Conservation (phyloP, 2,113 vertebrate genomes). For the Camelus dromedarius region DNA sequence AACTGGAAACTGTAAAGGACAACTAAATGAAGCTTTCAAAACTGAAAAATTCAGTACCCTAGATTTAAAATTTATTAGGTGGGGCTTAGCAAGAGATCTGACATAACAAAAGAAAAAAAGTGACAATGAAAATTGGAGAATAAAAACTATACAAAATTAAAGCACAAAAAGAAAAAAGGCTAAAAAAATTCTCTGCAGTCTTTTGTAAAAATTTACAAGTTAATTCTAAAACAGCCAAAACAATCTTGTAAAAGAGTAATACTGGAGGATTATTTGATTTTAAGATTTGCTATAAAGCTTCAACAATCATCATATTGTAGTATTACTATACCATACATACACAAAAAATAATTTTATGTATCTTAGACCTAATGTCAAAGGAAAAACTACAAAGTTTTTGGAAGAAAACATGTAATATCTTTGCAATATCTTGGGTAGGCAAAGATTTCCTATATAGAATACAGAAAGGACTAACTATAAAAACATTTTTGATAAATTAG, state of each 20-base stretch:
- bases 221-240: constrained; percentile 28
- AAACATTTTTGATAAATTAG: background rate
- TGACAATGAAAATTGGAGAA: background rate
- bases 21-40: constrained; percentile 18
- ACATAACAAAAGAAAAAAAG: background rate
- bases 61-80: background rate
- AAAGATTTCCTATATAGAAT: background rate
- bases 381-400: constrained; percentile 1
- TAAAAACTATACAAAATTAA: background rate
- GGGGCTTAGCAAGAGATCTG: background rate
- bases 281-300: background rate
- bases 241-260: background rate
- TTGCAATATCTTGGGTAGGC: background rate
- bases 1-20: background rate
- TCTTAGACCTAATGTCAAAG: background rate
- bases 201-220: background rate
- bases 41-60: background rate
- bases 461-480: background rate
- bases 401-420: background rate
- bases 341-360: background rate
- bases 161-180: background rate
- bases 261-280: background rate
- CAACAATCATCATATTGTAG: background rate
- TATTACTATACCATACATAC: background rate
- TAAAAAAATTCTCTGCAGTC: background rate